These are phyloP conservation scores for Sphaerophoria rueppellii DNA, from an alignment of 2,888 invertebrate genomes.

Conservation along the genomic window DNA sequence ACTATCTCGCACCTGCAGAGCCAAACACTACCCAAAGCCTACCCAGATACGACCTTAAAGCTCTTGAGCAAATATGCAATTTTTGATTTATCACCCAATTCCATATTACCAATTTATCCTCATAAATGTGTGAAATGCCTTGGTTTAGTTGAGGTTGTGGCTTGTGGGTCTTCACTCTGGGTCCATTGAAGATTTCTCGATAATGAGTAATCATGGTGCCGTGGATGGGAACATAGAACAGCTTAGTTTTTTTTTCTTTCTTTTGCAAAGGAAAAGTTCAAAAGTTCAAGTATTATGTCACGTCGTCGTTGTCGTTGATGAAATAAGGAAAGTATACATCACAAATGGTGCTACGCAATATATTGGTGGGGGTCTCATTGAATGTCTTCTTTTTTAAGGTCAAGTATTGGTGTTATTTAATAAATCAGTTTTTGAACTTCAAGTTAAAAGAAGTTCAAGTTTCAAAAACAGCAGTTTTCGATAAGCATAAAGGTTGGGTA, in stretches of 20 bases:
- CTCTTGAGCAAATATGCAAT: slow-evolving; percentile 42
- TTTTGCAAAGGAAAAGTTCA: slow-evolving; percentile 33
- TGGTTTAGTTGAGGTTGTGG: no score
- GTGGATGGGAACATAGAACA: slow-evolving; percentile 18
- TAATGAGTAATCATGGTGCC: slow-evolving; percentile 65
- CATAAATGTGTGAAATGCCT: neutral
- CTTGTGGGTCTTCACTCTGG: no score
- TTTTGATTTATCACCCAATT: slow-evolving; percentile 47
- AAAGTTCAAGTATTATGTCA: slow-evolving; percentile 51
- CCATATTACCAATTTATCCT: slow-evolving; percentile 24
- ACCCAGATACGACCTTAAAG: neutral
- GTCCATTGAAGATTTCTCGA: neutral
- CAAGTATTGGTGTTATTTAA: no score
- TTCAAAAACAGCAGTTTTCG: no score
- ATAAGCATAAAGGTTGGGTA: no score
- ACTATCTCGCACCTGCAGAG: neutral
- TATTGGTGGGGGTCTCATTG: no score
- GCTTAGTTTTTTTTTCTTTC: slow-evolving; percentile 15
- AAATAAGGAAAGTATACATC: no score
- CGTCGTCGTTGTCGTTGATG: slow-evolving; percentile 1
- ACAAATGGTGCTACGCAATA: no score
- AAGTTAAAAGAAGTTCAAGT: no score
- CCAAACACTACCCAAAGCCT: neutral
- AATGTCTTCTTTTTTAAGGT: no score
- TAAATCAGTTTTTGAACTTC: no score